Conservation (phyloP, 1,140 invertebrate species). For the Lutraria rhynchaena region DNA sequence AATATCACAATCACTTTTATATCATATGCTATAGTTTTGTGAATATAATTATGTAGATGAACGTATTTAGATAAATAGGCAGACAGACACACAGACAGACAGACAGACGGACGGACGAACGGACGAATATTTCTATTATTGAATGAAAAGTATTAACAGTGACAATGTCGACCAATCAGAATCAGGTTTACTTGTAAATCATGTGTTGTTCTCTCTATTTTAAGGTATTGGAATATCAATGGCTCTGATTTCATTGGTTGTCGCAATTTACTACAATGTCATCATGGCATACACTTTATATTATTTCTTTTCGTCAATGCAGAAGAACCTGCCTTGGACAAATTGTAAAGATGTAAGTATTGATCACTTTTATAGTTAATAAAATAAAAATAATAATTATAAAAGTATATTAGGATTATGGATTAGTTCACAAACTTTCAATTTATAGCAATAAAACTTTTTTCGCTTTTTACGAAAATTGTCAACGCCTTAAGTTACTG, state of each 20-base stretch:
- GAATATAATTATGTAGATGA: not conserved
- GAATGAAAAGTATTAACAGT: too few species aligned
- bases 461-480: too few species aligned
- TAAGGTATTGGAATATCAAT: slow-evolving; percentile 91
- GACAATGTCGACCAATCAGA: too few species aligned
- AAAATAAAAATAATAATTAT: too few species aligned
- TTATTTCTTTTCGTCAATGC: slow-evolving; percentile 81
- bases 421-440: too few species aligned
- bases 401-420: too few species aligned
- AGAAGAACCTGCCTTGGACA: slow-evolving; percentile 82
- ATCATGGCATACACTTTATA: slow-evolving; percentile 83
- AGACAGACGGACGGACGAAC: too few species aligned
- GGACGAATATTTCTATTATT: too few species aligned
- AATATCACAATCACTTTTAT: not conserved
- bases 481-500: too few species aligned
- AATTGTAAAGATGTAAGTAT: slow-evolving; percentile 79
- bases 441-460: too few species aligned
- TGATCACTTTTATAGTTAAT: not conserved
- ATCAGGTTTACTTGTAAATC: too few species aligned
- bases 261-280: slow-evolving; percentile 86
- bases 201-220: slow-evolving; percentile 63
- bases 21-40: not conserved
- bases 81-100: too few species aligned
- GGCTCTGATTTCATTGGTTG: slow-evolving; percentile 91
- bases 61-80: not conserved